Percentiles rank a stretch among this genome's conserved stretches.
phyloP scores from a whole-genome alignment of 2,888 invertebrate genomes.

The Prenolepis imparis region DNA sequence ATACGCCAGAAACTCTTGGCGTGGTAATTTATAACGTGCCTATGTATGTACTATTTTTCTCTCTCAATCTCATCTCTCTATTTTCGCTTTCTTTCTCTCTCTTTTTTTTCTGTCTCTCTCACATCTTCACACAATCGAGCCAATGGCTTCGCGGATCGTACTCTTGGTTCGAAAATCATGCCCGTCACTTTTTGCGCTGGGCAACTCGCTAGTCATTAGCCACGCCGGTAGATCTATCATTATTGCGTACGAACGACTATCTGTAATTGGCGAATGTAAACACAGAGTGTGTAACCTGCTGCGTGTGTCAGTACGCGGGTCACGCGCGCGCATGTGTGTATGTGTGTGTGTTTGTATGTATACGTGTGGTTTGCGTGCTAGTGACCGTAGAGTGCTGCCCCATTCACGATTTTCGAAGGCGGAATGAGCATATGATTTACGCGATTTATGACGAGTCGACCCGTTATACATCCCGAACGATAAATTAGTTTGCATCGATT shows the following conservation, averaged over 20 bases:
- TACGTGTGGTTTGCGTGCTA: constrained; percentile 52
- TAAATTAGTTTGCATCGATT: background rate
- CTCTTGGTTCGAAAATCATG: constrained; percentile 67
- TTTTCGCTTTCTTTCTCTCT: background rate
- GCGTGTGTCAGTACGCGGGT: constrained; percentile 55
- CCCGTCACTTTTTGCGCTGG: constrained; percentile 66
- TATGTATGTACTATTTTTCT: constrained; percentile 21
- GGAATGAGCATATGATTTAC: constrained; percentile 3
- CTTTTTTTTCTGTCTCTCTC: background rate
- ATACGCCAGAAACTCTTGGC: constrained; percentile 18
- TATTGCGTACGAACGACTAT: constrained; percentile 73
- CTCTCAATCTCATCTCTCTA: constrained; percentile 31
- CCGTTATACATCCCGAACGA: background rate
- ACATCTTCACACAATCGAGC: constrained; percentile 34
- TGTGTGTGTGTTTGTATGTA: background rate
- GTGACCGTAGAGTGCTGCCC: constrained; percentile 56
- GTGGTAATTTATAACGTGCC: constrained; percentile 39
- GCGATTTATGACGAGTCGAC: background rate
- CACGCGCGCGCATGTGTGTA: constrained; percentile 19
- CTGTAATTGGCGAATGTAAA: constrained; percentile 77
- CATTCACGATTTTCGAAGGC: constrained; percentile 61
- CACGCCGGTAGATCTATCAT: constrained; percentile 72
- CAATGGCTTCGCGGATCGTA: constrained; percentile 46
- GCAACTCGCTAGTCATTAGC: constrained; percentile 69
- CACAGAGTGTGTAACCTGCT: constrained; percentile 62